A percentile compares a stretch with the other conserved stretches of the same genome.
These are phyloP conservation scores for Doryteuthis pealeii DNA, from an alignment of 1,140 invertebrate genomes.

Conservation along the genomic window DNA sequence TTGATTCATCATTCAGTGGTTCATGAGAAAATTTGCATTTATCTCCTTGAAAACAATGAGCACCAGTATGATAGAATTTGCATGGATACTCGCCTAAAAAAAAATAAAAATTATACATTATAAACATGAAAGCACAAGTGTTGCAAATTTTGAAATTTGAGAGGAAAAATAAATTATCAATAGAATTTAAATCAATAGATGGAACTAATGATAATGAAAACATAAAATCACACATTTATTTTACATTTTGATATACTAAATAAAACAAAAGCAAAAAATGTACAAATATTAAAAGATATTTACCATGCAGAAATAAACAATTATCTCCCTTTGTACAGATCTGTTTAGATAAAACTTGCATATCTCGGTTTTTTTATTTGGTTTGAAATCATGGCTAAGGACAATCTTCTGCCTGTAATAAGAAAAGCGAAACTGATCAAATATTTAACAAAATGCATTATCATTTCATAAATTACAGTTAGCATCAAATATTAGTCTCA, in stretches of 20 bases:
- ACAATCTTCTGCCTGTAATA: constrained; percentile 72
- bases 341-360: constrained; percentile 97
- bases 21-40: constrained; percentile 93
- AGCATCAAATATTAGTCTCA: no score
- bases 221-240: no score
- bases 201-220: neutral
- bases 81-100: constrained; percentile 84
- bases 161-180: no score
- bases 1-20: constrained; percentile 74
- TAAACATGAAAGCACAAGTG: no score
- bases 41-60: constrained; percentile 77
- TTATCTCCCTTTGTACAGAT: constrained; percentile 94
- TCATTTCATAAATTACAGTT: no score
- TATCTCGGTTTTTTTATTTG: constrained; percentile 85
- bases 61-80: constrained; percentile 93
- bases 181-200: no score
- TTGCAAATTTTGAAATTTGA: no score
- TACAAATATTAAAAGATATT: neutral
- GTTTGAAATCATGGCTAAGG: constrained; percentile 82
- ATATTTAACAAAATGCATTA: neutral
- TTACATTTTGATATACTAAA: no score
- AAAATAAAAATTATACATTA: constrained; percentile 21
- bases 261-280: no score
- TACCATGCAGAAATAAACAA: constrained; percentile 90
- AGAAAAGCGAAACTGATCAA: constrained; percentile 18